Percentiles rank a stretch among this genome's conserved stretches.
These are phyloP conservation scores for Fukomys damarensis DNA, from an alignment of 2,113 vertebrate species.

Conservation along the genomic window DNA sequence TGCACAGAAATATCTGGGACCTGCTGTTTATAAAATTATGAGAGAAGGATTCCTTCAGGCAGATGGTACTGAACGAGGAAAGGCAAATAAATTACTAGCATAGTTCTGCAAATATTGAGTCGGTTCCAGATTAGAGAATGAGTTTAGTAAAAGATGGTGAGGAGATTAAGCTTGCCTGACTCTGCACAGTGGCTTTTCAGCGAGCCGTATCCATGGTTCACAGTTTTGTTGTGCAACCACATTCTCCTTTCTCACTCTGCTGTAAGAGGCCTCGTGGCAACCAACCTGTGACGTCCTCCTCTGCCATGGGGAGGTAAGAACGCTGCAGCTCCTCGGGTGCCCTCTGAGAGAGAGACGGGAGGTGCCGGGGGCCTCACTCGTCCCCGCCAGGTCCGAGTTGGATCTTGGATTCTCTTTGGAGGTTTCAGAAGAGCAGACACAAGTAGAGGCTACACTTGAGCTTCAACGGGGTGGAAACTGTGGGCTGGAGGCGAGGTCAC, in stretches of 20 bases:
- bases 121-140: neutral
- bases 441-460: neutral
- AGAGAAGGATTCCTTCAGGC: neutral
- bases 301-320: neutral
- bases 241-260: neutral
- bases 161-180: neutral
- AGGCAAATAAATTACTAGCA: neutral
- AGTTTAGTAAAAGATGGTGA: neutral
- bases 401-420: neutral
- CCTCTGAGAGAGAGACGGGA: neutral
- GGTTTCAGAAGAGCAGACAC: neutral
- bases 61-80: neutral
- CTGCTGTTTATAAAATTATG: neutral
- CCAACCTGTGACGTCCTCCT: neutral
- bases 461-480: neutral
- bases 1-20: neutral
- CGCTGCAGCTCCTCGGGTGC: neutral
- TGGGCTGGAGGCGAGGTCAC: neutral
- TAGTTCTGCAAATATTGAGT: neutral
- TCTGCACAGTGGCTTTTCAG: neutral
- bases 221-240: neutral
- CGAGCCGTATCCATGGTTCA: fast-evolving
- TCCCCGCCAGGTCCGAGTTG: neutral
- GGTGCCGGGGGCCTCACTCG: too few species aligned
- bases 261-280: neutral